Percentiles rank a stretch among this genome's conserved stretches.
phyloP scores from a whole-genome alignment of 2,888 invertebrate species.

The Orthonevra nobilis region DNA sequence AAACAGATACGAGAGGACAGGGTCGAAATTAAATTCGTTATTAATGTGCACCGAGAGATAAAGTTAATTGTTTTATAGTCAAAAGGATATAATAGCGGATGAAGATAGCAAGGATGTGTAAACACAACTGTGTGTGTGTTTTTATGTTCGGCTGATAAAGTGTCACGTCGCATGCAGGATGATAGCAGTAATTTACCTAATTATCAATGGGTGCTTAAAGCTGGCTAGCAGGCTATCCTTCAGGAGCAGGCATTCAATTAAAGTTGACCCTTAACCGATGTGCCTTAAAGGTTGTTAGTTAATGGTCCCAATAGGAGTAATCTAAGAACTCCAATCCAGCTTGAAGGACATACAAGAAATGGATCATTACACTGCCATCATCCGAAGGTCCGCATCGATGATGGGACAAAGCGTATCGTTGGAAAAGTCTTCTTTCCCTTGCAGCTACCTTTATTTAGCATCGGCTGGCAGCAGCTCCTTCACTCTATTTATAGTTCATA shows the following conservation, averaged over 20 bases:
- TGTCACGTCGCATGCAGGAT: constrained; percentile 49
- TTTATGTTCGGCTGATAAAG: constrained; percentile 26
- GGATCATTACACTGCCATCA: constrained; percentile 7
- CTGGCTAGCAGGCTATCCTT: constrained; percentile 5
- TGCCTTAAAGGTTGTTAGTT: constrained; percentile 4
- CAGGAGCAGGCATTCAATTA: constrained; percentile 23
- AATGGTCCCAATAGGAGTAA: constrained; percentile 11
- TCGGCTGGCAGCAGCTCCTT: not conserved
- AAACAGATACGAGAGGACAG: not conserved
- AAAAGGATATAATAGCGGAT: constrained; percentile 42
- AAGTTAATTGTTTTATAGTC: constrained; percentile 68
- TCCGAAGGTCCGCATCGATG: not conserved
- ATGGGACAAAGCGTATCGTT: too few relatives aligned
- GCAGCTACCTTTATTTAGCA: constrained; percentile 1
- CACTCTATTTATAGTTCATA: constrained; percentile 32
- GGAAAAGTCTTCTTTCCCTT: not conserved
- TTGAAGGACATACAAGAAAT: not conserved
- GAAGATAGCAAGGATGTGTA: constrained; percentile 13
- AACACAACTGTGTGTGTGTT: not conserved
- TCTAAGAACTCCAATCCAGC: too few relatives aligned
- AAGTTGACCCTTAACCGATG: constrained; percentile 16
- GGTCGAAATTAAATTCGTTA: constrained; percentile 56
- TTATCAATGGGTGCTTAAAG: constrained; percentile 44
- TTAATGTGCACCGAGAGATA: constrained; percentile 58
- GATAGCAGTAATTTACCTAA: constrained; percentile 58